phyloP scores from a whole-genome alignment of 2,888 invertebrate species.

The Thumatha senex region DNA sequence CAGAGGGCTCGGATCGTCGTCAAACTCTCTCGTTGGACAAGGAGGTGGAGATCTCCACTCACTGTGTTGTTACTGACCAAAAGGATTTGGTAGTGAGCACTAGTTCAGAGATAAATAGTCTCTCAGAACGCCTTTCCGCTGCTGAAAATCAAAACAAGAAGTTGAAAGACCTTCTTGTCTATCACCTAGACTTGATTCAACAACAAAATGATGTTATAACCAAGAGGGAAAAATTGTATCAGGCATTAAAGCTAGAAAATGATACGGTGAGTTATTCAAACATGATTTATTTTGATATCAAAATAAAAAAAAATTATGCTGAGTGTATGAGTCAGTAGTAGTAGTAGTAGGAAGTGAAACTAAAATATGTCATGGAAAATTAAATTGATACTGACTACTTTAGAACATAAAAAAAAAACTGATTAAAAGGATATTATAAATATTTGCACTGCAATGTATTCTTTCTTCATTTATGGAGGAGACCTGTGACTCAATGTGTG shows the following conservation, averaged over 20 bases:
- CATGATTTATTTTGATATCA: neutral
- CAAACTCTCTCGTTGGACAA: constrained; percentile 63
- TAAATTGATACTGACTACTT: too few relatives aligned
- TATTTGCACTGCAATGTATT: too few relatives aligned
- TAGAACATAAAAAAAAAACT: too few relatives aligned
- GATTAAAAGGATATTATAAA: too few relatives aligned
- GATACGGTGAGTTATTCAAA: constrained; percentile 87
- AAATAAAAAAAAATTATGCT: neutral
- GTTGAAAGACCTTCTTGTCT: constrained; percentile 90
- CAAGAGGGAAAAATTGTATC: constrained; percentile 90
- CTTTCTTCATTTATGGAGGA: too few relatives aligned
- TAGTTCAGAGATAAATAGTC: constrained; percentile 46
- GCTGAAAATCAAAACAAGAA: constrained; percentile 85
- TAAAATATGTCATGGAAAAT: too few relatives aligned
- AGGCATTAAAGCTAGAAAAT: constrained; percentile 89
- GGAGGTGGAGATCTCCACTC: constrained; percentile 65
- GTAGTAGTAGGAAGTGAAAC: too few relatives aligned
- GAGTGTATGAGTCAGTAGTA: neutral
- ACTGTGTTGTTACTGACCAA: constrained; percentile 56
- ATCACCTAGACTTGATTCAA: constrained; percentile 94
- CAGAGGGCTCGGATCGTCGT: constrained; percentile 61
- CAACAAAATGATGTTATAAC: constrained; percentile 93
- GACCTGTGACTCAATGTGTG: too few relatives aligned
- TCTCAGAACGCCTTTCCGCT: constrained; percentile 64
- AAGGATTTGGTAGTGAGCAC: constrained; percentile 41